Base-by-base conservation (phyloP, 2,113 vertebrate species). In the Sigmodon hispidus region DNA sequence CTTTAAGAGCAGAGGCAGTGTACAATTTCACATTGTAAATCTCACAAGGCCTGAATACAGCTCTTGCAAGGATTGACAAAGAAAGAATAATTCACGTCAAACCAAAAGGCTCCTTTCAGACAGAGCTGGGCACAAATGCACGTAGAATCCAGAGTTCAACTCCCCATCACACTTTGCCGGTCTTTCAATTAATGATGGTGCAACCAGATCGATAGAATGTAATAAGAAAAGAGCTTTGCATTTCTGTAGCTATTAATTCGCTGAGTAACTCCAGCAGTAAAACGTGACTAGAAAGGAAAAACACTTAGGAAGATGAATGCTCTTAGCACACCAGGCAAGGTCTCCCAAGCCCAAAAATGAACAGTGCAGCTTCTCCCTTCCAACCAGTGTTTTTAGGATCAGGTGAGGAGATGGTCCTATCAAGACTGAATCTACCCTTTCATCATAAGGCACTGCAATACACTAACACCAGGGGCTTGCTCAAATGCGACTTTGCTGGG, bases 211-310 rank as follows among this genome's bases (percentile, higher is more conserved):
- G 96, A 99, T 99, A 97, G 97, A 98, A 97, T 97, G 98, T 98
- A 98, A 98, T 98, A 98, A 98, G 98, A 98, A 98, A 98, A 98
- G 98, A 98, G 98, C 98, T 98, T 98, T 98, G 98, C 98, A 98
- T 98, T 99, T 99, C 98, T 98, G 98, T 98, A 98, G 98, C 97
- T 98, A 98, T 98, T 99, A 99, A 98, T 99, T 98, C 97, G 98
- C 98, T 98, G 98, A 99, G 98, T 98, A 98, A 98, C 98, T 98
- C 97, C 97, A 96, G 96, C 97, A 97, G 89, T 94, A 97, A 98
- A 98, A 98, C 97, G 98, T 98, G 98, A 98, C 97, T 97, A 98
- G 98, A 98, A 98, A 98, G 97, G 93, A 96, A 98, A 98, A 97
- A 96, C 89, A 93, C 34, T 67, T 34, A 95, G 90, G 87, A 87